These are phyloP conservation scores for Redunca redunca DNA, from an alignment of 2,113 vertebrate species.

Conservation along the genomic window DNA sequence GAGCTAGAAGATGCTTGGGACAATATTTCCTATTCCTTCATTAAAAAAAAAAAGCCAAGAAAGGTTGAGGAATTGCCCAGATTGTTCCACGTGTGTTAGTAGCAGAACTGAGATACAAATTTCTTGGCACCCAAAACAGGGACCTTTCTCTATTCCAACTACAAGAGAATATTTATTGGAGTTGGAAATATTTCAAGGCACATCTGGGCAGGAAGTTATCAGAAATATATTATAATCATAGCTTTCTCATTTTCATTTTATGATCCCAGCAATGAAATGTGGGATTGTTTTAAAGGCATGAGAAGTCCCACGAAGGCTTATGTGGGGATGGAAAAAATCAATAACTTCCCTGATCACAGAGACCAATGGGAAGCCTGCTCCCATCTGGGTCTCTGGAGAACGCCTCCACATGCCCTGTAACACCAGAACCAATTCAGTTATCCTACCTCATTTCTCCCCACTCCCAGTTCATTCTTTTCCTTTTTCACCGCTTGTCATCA, in stretches of 20 bases:
- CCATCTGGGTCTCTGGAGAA: not conserved
- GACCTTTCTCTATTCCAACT: not conserved
- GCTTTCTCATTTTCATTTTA: constrained; percentile 7
- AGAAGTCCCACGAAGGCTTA: not conserved
- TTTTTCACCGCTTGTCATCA: not conserved
- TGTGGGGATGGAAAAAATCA: not conserved
- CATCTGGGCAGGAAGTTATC: not conserved
- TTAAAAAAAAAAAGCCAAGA: not conserved
- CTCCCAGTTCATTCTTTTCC: not conserved
- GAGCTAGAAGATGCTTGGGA: not conserved
- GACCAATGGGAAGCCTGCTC: not conserved
- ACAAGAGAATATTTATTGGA: not conserved
- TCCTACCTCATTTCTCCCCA: not conserved
- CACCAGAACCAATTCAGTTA: not conserved
- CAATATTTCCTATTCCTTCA: not conserved
- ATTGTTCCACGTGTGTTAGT: not conserved
- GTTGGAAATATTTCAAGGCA: not conserved
- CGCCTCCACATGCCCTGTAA: not conserved
- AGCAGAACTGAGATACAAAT: not conserved
- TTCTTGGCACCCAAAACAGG: not conserved
- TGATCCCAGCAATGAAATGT: constrained; percentile 15
- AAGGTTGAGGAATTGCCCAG: not conserved
- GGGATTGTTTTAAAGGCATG: constrained; percentile 1
- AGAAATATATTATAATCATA: not conserved
- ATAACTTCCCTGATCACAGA: not conserved